A percentile compares a stretch with the other conserved stretches of the same genome.
phyloP scores from a whole-genome alignment of 2,797 vertebrate genomes.

The Enteromius fasciolatus region DNA sequence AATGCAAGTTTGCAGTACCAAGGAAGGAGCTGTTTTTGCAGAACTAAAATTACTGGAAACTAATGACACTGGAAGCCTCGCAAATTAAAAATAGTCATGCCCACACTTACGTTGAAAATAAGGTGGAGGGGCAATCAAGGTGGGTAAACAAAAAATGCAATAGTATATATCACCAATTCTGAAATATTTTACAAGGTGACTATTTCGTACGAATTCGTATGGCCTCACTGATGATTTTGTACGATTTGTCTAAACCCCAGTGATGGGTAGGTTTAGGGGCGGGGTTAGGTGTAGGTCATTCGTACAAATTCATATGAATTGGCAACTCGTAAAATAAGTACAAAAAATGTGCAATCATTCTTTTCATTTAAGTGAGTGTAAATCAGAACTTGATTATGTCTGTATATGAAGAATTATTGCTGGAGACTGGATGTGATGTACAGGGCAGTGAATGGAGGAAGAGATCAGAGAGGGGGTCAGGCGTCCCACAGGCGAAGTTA shows the following conservation, averaged over 20 bases:
- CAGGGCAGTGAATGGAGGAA: conserved; percentile 52
- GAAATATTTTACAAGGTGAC: no score
- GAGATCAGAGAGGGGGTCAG: conserved; percentile 41
- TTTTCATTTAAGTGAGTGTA: neutral
- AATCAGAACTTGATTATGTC: neutral
- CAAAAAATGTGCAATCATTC: conserved; percentile 5
- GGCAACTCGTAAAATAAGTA: neutral
- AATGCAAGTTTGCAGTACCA: neutral
- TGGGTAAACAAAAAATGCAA: neutral
- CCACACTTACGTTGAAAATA: neutral
- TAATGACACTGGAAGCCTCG: neutral
- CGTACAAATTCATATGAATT: no score
- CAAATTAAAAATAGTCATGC: neutral
- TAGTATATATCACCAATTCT: no score
- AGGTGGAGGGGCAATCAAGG: neutral
- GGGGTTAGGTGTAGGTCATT: no score
- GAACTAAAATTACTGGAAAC: neutral
- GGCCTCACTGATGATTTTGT: no score
- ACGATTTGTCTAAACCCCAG: no score
- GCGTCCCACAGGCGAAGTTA: conserved; percentile 61
- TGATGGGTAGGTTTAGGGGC: no score
- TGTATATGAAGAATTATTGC: neutral
- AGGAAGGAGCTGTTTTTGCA: neutral
- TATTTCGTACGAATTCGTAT: no score
- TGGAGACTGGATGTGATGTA: conserved; percentile 19